Evolutionary conservation across 2,888 invertebrate genomes (phyloP), one percentile per base, ranked within the genome.

Genomic region (Philonicus albiceps): DNA sequence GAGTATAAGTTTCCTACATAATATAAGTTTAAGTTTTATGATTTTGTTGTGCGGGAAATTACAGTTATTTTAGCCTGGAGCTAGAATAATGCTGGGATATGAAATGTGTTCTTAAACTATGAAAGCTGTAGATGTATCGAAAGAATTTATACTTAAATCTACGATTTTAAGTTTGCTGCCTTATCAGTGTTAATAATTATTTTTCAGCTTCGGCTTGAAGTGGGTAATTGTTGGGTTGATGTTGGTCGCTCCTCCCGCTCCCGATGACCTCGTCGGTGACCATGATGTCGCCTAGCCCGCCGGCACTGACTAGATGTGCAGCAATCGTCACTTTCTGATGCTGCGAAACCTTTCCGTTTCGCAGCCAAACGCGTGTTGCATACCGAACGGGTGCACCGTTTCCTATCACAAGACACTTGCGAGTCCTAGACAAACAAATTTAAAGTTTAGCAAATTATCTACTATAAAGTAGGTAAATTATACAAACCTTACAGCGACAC

Each of bases 401-500:
- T 96, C 88, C 97, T 94, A 89, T 96, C 95, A 92, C 97, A 98
- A 87, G 95, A 95, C 87, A 96, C 95, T 90, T 95, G 95, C 85
- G 97, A 96, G 91, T 97, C 96, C 97, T 97, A 43, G n/a, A 64
- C 1, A 78, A 73, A 27, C 22, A 87, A 34, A 73, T 30, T 8
- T 19, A 53, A 19, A 4, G 5, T n/a, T n/a, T 49, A 49, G 3
- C 7, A 49, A 49, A 49, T 49, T 49, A 49, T 49, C 19, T 49
- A 55, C 5, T 3, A 86, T 27, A 78, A 34, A 53, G 22, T 1
- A 49, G 7, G 7, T 53, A 81, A 64, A 5, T 2, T 16, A 6
- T 64, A 88, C 93, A 93, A 93, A 98, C 98, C 95, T 96, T 96
- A 94, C 98, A 98, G 89, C 95, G 95, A 91, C 98, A 98, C 89